phyloP scores from a whole-genome alignment of 1,140 invertebrate species.

The Campoletis sonorensis region DNA sequence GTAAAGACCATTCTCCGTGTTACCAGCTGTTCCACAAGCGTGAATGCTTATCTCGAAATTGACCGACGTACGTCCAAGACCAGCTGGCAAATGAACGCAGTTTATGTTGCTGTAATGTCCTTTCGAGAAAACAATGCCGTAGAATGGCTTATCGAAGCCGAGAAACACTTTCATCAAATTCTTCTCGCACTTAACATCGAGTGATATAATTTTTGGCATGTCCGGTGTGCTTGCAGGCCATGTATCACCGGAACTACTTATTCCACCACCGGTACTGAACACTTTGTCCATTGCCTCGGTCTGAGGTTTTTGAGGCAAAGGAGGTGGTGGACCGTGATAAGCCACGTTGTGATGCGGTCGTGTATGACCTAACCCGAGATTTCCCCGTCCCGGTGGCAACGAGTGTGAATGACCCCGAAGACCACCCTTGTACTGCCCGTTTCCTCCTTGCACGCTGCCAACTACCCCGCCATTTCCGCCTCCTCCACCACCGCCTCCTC shows the following conservation, averaged over 20 bases:
- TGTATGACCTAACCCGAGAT: constrained; percentile 73
- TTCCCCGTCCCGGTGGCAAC: constrained; percentile 74
- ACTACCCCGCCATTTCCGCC: constrained; percentile 61
- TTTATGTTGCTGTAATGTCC: constrained; percentile 94
- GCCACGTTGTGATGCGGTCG: constrained; percentile 77
- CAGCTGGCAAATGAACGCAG: constrained; percentile 93
- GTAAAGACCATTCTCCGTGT: constrained; percentile 91
- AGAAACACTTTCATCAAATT: constrained; percentile 95
- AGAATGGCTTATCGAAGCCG: constrained; percentile 95
- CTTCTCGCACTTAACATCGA: constrained; percentile 96
- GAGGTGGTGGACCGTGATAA: constrained; percentile 83
- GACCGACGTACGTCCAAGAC: constrained; percentile 88
- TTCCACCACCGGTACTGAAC: constrained; percentile 70
- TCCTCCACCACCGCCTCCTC: constrained; percentile 61
- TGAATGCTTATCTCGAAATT: constrained; percentile 95
- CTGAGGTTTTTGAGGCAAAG: constrained; percentile 76
- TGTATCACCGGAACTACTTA: constrained; percentile 78
- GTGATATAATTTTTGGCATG: constrained; percentile 93
- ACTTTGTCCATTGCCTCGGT: constrained; percentile 80
- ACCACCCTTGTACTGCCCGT: constrained; percentile 62
- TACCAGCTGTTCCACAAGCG: constrained; percentile 93
- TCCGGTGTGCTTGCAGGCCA: constrained; percentile 89
- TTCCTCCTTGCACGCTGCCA: constrained; percentile 71
- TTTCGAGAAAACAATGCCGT: constrained; percentile 95
- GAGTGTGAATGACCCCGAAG: constrained; percentile 77